These are phyloP conservation scores for Mesaphorura yosii DNA, from an alignment of 1,140 invertebrate species.

Conservation along the genomic window DNA sequence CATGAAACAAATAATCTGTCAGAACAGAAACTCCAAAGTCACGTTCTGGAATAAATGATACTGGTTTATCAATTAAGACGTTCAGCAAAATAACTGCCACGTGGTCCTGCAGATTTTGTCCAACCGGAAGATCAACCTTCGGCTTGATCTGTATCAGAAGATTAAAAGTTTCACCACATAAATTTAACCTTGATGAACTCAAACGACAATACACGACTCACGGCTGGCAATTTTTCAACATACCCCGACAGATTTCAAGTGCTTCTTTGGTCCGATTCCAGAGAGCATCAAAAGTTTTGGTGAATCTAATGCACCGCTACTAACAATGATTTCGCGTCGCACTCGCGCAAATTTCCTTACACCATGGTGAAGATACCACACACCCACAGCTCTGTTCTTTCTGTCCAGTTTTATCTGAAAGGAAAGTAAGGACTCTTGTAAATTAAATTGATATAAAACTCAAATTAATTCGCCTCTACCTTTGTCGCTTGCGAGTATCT, in stretches of 20 bases:
- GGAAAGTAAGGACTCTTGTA: not conserved
- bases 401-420: constrained; percentile 25
- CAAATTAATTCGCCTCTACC: too few species aligned
- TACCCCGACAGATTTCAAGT: constrained; percentile 17
- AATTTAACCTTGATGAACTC: not conserved
- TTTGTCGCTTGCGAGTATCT: constrained; percentile 23
- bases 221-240: not conserved
- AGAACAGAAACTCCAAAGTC: constrained; percentile 10
- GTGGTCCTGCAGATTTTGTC: constrained; percentile 35
- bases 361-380: constrained; percentile 47
- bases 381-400: constrained; percentile 41
- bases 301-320: constrained; percentile 59
- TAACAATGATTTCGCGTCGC: constrained; percentile 61
- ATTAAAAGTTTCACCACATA: not conserved
- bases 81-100: not conserved
- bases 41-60: constrained; percentile 11
- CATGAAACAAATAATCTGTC: constrained; percentile 14
- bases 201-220: not conserved
- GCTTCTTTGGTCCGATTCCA: constrained; percentile 25
- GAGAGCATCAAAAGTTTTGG: constrained; percentile 46
- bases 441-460: too few species aligned
- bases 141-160: constrained; percentile 19
- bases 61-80: constrained; percentile 9
- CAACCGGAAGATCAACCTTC: constrained; percentile 37
- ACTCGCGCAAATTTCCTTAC: constrained; percentile 46